Conservation (phyloP, 2,888 invertebrate genomes). For the Caenorhabditis sinica region DNA sequence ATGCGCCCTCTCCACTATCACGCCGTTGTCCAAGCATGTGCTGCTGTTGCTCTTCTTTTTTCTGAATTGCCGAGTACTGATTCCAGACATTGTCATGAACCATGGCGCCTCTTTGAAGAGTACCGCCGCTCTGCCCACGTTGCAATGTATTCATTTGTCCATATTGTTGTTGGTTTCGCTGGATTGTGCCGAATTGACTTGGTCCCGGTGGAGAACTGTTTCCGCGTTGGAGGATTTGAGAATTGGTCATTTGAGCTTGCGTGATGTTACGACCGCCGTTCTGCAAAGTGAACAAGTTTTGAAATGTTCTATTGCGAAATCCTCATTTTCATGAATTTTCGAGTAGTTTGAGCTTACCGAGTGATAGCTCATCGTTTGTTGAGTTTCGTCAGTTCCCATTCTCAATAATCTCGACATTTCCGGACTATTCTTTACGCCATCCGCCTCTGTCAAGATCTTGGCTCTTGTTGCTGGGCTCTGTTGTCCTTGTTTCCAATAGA, state of each 20-base stretch:
- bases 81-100: conserved; percentile 66
- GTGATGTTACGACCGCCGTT: conserved; percentile 52
- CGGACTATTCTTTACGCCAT: conserved; percentile 65
- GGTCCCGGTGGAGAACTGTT: conserved; percentile 72
- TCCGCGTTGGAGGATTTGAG: conserved; percentile 64
- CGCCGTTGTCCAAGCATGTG: conserved; percentile 57
- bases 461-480: conserved; percentile 48
- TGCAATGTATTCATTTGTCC: conserved; percentile 66
- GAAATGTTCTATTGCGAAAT: conserved; percentile 16
- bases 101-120: conserved; percentile 62
- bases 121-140: conserved; percentile 61
- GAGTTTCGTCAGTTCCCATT: conserved; percentile 66
- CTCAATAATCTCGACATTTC: conserved; percentile 71
- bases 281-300: conserved; percentile 23
- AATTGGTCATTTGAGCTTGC: conserved; percentile 52
- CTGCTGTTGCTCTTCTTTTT: conserved; percentile 64
- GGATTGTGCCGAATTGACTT: conserved; percentile 65
- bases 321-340: background rate
- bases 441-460: conserved; percentile 56
- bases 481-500: conserved; percentile 81
- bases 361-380: conserved; percentile 66
- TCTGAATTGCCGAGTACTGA: conserved; percentile 76
- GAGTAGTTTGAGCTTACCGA: conserved; percentile 65
- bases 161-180: conserved; percentile 59
- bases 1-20: conserved; percentile 66